phyloP scores from a whole-genome alignment of 2,888 invertebrate genomes.

The Dynastes tityus region DNA sequence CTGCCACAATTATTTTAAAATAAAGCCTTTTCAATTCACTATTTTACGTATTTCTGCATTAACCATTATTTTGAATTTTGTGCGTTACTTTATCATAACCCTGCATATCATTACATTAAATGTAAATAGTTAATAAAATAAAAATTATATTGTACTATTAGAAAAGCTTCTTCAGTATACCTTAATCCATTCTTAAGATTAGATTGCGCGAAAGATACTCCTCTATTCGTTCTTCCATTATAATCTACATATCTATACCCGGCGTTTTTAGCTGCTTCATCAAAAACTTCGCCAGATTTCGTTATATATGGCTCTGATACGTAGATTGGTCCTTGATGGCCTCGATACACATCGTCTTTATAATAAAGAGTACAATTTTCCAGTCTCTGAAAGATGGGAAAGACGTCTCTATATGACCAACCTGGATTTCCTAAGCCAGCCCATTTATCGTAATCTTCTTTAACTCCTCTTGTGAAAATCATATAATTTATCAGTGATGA shows the following conservation, averaged over 20 bases:
- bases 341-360: slow-evolving; percentile 65
- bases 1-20: too few species aligned
- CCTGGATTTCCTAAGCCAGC: slow-evolving; percentile 87
- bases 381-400: slow-evolving; percentile 86
- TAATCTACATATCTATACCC: slow-evolving; percentile 67
- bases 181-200: slow-evolving; percentile 66
- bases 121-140: too few species aligned
- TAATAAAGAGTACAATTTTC: slow-evolving; percentile 67
- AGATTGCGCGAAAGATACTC: slow-evolving; percentile 69
- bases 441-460: slow-evolving; percentile 91
- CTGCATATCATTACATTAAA: too few species aligned
- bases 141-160: too few species aligned
- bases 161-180: neutral
- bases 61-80: too few species aligned
- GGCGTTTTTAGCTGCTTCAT: slow-evolving; percentile 75
- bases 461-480: slow-evolving; percentile 92
- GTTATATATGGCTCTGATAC: slow-evolving; percentile 67
- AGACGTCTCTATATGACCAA: slow-evolving; percentile 88
- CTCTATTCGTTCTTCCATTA: slow-evolving; percentile 66
- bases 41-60: too few species aligned
- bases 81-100: too few species aligned
- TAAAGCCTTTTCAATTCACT: too few species aligned
- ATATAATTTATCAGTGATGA: slow-evolving; percentile 91
- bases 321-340: slow-evolving; percentile 67
- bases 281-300: slow-evolving; percentile 72